These are phyloP conservation scores for Oeneis ivallda DNA, from an alignment of 2,888 invertebrate species.

Conservation along the genomic window DNA sequence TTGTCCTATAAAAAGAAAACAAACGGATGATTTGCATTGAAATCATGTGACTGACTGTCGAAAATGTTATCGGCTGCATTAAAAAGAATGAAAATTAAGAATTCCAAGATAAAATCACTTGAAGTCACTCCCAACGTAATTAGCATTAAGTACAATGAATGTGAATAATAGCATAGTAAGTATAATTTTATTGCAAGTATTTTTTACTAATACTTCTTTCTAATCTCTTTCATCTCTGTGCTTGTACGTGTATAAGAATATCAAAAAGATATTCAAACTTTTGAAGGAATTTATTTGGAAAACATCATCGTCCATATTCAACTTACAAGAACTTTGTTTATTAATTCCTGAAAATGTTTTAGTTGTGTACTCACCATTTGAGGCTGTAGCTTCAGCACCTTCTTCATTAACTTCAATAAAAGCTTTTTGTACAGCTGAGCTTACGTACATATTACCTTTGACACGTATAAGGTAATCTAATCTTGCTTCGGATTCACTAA, in stretches of 20 bases:
- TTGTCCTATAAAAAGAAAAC: neutral
- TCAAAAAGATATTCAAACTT: neutral
- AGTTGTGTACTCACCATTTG: slow-evolving; percentile 84
- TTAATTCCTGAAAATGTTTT: neutral
- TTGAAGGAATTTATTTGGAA: no score
- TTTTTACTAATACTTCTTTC: neutral
- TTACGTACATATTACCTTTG: slow-evolving; percentile 76
- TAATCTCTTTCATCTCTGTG: neutral
- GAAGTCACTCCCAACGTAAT: no score
- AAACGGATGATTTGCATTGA: slow-evolving; percentile 2
- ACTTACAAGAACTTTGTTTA: neutral
- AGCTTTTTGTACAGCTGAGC: slow-evolving; percentile 89
- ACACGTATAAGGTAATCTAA: slow-evolving; percentile 83
- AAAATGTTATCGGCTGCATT: neutral
- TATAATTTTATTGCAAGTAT: neutral
- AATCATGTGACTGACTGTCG: neutral
- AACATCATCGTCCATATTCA: neutral
- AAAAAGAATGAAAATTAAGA: neutral
- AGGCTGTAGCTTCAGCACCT: slow-evolving; percentile 92
- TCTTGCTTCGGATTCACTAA: slow-evolving; percentile 69
- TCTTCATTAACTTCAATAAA: slow-evolving; percentile 93
- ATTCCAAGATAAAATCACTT: no score
- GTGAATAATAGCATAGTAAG: no score
- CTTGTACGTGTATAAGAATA: neutral
- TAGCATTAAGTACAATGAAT: no score